Base-by-base conservation (phyloP, 2,888 invertebrate species). In the Drosophila pseudotakahashii region DNA sequence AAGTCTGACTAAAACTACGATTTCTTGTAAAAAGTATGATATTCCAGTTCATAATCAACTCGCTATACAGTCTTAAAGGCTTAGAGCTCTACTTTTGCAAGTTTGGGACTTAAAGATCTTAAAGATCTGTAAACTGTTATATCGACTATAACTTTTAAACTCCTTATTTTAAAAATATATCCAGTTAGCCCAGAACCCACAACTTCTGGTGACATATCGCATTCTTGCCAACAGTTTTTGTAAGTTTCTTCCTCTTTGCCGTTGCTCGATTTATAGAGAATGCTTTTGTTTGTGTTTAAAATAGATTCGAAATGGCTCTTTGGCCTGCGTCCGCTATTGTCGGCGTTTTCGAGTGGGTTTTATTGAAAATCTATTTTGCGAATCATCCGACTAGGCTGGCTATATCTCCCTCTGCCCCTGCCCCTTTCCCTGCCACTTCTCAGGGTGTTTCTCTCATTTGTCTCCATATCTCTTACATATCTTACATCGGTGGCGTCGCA, bases 291-390 rank as follows among this genome's bases (percentile, higher is more conserved):
- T 86, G 79, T 69, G 42, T 76, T 78, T 79, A 86, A 82, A 82
- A 82, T 86, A 82, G 83, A 83, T 81, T 79, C 53, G 73, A 66
- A 79, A 79, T 83, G 71, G 79, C 66, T 77, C 69, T 71, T 76
- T 57, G 70, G 74, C 72, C 73, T 60, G 54, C 67, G 73, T 77
- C 50, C 66, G 71, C 74, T 73, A 80, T 77, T 45, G 55, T 61
- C 51, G 64, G 67, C 67, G 47, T 73, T 79, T 73, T 86, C 79
- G 76, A 81, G 79, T 83, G 80, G 72, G 66, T 69, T 83, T 84
- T 83, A 84, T 84, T 84, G 84, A 81, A 84, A 84, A 87, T 87
- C 84, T 84, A 87, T 84, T 84, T 84, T 80, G 80, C 77, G 78
- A 64, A 67, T 59, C 45, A 63, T 57, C 61, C 63, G 47, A 55